Evolutionary conservation across 2,113 vertebrate species (phyloP), one percentile per base, ranked within the genome.

Genomic region (Miniopterus natalensis): DNA sequence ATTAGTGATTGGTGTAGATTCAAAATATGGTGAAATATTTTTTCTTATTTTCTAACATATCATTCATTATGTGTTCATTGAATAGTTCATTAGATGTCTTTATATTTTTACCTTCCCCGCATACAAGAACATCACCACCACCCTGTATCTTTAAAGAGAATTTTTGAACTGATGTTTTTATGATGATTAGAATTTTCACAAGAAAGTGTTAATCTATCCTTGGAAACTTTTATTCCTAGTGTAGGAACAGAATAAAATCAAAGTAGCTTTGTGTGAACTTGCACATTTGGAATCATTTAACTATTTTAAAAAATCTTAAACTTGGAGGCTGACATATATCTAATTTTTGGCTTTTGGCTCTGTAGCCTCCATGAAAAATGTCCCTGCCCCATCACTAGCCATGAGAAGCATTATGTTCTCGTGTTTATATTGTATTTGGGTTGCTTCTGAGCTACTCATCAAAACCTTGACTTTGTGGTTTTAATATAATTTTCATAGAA

Each of bases 241-340:
- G 75, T 7, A 86, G 18, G 55, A 90, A 95, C 18, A 95, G 59
- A 97, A 94, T 71, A 87, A 88, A 90, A 83, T 70, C 47, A 80
- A 95, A 95, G 29, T 45, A 70, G 15, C 51, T 84, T 94, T 94
- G 81, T 40, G 23, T 27, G 95, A 84, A 73, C 12, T 79, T 71
- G 65, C 23, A 88, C 66, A 96, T 95, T 96, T 96, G 90, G 95
- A 95, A 97, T 9, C 51, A 96, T 25, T 97, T 96, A 97, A 25
- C 70, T 84, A 81, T 51, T 51, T 77, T 71, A 74, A 10, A 36
- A 40, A 85, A 93, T 78, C 49, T 74, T 90, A 92, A 95, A 89
- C 84, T 84, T 84, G 36, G 79, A 94, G 15, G 45, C 31, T 93
- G 65, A 77, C 53, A 13, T 78, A 93, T 27, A 86, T 75, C 59